These are phyloP conservation scores for Todiramphus saurophagus DNA, from an alignment of 2,113 vertebrate genomes.

Conservation along the genomic window DNA sequence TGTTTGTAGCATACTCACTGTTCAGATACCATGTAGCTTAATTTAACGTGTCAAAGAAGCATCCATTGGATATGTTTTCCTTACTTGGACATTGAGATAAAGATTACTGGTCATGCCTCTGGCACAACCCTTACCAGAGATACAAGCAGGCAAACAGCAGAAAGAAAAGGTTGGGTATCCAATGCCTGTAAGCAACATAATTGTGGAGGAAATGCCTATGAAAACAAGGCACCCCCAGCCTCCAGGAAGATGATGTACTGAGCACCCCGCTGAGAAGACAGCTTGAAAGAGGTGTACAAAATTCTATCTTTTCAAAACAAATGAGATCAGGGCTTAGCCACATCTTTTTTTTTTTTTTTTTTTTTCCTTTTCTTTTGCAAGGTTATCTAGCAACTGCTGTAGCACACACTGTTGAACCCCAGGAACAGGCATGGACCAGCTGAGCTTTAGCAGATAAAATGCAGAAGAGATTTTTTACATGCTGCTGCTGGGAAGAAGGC, in stretches of 20 bases:
- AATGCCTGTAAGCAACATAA: not conserved
- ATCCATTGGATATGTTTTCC: not conserved
- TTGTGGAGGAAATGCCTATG: not conserved
- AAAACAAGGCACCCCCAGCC: not conserved
- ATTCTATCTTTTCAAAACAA: not conserved
- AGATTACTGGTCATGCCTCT: not conserved
- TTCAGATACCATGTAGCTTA: not conserved
- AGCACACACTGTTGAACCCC: not conserved
- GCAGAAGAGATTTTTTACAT: not conserved
- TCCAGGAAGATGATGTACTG: not conserved
- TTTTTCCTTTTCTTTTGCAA: not conserved
- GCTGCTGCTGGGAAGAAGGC: not conserved
- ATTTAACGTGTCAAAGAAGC: not conserved
- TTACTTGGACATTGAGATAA: not conserved
- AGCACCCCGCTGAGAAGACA: not conserved
- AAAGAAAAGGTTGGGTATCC: not conserved
- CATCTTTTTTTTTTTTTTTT: not conserved
- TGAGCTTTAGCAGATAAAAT: constrained; percentile 13
- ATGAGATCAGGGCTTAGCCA: not conserved
- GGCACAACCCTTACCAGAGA: not conserved
- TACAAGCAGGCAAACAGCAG: not conserved
- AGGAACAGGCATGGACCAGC: not conserved
- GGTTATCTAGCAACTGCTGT: not conserved
- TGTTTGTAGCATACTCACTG: not conserved
- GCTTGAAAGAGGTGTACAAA: not conserved